Evolutionary conservation across 1,140 invertebrate species (phyloP).

Genomic region (Ridgeia piscesae): DNA sequence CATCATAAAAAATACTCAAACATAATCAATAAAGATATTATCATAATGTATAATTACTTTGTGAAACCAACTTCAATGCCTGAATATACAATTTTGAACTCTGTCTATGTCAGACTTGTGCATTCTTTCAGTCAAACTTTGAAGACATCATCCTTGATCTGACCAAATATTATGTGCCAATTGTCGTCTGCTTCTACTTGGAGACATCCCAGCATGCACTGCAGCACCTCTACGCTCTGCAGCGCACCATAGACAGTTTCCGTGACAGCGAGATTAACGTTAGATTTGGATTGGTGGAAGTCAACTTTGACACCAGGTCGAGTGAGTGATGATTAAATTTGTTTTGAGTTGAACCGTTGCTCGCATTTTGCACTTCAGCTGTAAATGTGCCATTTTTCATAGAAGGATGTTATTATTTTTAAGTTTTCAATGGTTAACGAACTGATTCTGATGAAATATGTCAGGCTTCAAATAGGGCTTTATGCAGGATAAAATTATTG

Average conservation of each 20-base stretch:
- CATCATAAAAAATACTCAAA: too few species aligned
- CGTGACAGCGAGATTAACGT: not conserved
- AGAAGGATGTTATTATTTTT: not conserved
- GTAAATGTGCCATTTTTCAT: not conserved
- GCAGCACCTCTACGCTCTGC: conserved; percentile 2
- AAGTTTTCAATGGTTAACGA: not conserved
- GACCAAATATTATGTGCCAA: conserved; percentile 23
- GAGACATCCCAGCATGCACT: not conserved
- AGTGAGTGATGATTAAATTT: conserved; percentile 12
- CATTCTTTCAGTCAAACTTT: conserved; percentile 20
- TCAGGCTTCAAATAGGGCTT: not conserved
- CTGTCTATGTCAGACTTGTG: not conserved
- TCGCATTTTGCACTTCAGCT: not conserved
- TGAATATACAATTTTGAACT: not conserved
- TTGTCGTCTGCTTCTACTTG: conserved; percentile 17
- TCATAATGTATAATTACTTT: too few species aligned
- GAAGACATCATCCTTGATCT: conserved; percentile 8
- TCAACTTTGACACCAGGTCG: not conserved
- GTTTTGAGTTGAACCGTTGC: not conserved
- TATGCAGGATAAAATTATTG: too few species aligned
- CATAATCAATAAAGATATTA: too few species aligned
- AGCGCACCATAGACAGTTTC: not conserved
- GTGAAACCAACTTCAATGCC: too few species aligned
- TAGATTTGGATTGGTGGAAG: conserved; percentile 21
- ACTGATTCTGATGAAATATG: not conserved